A percentile compares a stretch with the other conserved stretches of the same genome.
phyloP scores from a whole-genome alignment of 2,113 vertebrate genomes.

The Gnathonemus echidnorhynchus region DNA sequence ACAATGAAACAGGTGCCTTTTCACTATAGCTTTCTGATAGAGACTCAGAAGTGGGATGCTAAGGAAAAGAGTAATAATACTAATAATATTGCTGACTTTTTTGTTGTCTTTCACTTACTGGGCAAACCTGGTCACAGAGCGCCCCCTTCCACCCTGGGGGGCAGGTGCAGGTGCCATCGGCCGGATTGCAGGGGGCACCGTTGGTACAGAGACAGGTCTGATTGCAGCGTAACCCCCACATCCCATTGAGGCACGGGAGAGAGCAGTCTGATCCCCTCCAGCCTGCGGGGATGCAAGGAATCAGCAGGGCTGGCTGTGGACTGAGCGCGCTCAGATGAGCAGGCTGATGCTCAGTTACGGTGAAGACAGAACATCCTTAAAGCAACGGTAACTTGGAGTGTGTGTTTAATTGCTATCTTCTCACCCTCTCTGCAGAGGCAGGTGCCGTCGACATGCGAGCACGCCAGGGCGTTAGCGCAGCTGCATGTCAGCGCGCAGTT shows the following conservation, averaged over 20 bases:
- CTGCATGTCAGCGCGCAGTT: constrained; percentile 69
- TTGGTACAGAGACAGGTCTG: constrained; percentile 76
- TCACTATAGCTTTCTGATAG: background rate
- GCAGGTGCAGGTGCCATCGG: constrained; percentile 73
- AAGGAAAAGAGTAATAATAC: background rate
- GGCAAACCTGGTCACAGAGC: constrained; percentile 70
- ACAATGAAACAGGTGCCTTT: background rate
- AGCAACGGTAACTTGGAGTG: too few relatives aligned
- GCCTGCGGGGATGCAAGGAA: constrained; percentile 53
- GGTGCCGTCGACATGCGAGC: constrained; percentile 70
- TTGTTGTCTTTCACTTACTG: constrained; percentile 53
- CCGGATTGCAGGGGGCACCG: constrained; percentile 64
- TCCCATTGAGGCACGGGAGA: constrained; percentile 60
- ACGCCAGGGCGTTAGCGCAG: constrained; percentile 70
- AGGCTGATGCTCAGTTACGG: background rate
- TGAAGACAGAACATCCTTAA: background rate
- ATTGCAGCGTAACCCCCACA: constrained; percentile 84
- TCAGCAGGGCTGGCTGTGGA: background rate
- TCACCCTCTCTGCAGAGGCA: constrained; percentile 88
- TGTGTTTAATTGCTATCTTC: background rate
- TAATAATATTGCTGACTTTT: background rate
- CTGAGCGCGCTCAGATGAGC: background rate
- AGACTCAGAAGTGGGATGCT: background rate
- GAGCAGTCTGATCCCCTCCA: constrained; percentile 78
- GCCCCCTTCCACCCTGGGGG: constrained; percentile 71